Evolutionary conservation across 2,888 invertebrate species (phyloP).

Genomic region (Catonia carolina): DNA sequence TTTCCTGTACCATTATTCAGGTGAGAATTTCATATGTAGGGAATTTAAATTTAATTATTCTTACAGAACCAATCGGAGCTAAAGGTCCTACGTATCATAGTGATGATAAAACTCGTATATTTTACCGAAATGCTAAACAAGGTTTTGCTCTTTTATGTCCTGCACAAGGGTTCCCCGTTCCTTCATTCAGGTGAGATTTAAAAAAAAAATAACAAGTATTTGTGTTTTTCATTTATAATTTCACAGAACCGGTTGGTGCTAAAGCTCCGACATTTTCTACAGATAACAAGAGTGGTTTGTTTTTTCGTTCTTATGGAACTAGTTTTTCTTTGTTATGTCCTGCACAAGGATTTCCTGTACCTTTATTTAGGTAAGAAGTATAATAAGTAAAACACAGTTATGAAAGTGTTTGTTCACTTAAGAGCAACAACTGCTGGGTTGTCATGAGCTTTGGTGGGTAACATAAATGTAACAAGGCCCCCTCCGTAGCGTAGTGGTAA

Average conservation of each 20-base stretch:
- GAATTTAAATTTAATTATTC: constrained; percentile 9
- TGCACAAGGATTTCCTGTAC: constrained; percentile 40
- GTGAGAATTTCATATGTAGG: constrained; percentile 36
- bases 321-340: constrained; percentile 48
- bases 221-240: too few relatives aligned
- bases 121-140: constrained; percentile 44
- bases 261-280: constrained; percentile 60
- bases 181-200: constrained; percentile 57
- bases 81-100: too few relatives aligned
- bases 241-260: constrained; percentile 60
- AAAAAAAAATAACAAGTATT: constrained; percentile 30
- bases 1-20: constrained; percentile 41
- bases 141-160: constrained; percentile 45
- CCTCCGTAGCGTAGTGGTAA: too few relatives aligned
- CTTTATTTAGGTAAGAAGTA: constrained; percentile 3
- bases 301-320: constrained; percentile 49
- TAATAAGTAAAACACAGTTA: too few relatives aligned
- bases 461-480: too few relatives aligned
- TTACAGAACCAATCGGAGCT: too few relatives aligned
- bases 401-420: too few relatives aligned
- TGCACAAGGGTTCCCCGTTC: constrained; percentile 62
- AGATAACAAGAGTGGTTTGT: constrained; percentile 55
- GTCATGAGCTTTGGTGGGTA: too few relatives aligned
- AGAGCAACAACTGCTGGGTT: too few relatives aligned
- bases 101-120: constrained; percentile 44